Base-by-base conservation (phyloP, 2,797 vertebrate genomes). In the Pipistrellus pipistrellus region DNA sequence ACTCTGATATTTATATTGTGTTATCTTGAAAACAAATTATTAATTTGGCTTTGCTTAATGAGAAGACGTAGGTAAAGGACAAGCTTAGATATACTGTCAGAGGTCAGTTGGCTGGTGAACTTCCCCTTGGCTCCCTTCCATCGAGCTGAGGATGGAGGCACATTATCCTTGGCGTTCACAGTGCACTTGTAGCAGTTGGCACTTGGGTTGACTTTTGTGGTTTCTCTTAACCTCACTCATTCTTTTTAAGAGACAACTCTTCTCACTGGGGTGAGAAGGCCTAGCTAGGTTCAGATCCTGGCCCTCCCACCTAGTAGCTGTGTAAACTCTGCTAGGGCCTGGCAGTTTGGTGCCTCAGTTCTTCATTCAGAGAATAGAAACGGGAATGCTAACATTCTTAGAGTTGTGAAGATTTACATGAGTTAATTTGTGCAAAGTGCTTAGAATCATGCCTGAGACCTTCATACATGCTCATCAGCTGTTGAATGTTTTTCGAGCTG, bases 21-120 rank as follows among this genome's bases (percentile, higher is more conserved):
- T 64, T 68, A 32, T 73, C 81, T 96, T 89, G 38, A 46, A 85
- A 85, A 72, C 80, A 30, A 77, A 55, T 66, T 35, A 62, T 55
- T 90, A 78, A 2, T 62, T 84, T 80, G 69, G 25, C 20, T 91
- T 69, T 57, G 27, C 72, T 69, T 71, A 83, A 53, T 83, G n/a
- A 25, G 30, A 90, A 64, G n/a, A 80, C 32, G 80, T 69, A 38
- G 48, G n/a, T 64, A 69, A 72, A 66, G 69, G 77, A 38, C 78
- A 75, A 0, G 13, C 17, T 90, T 35, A 75, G 10, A 32, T 51
- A 20, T 68, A 32, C 35, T 30, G 1, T 83, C 5, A 66, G 53
- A 71, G 75, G 27, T 82, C 35, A 35, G 38, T 18, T 53, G 32
- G 27, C n/a, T 77, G 71, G 75, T 15, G 0, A 3, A 14, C 13